Conservation (phyloP, 2,113 vertebrate genomes). For the Xiphias gladius region DNA sequence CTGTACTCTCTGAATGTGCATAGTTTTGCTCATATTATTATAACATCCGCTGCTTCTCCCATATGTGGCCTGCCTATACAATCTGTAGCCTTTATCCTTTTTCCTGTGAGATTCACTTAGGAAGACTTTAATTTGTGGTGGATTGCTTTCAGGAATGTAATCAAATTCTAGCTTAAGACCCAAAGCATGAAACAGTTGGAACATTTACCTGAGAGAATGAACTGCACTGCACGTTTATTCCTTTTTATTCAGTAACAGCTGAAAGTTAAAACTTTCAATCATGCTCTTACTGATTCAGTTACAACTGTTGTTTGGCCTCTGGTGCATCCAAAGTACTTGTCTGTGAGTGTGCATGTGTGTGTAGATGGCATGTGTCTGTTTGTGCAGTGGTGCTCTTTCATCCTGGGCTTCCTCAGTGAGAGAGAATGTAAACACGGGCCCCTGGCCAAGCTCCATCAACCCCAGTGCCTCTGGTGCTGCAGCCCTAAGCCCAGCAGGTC, state of each 20-base stretch:
- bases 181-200: slow-evolving; percentile 14
- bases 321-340: slow-evolving; percentile 18
- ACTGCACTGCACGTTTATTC: not conserved
- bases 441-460: slow-evolving; percentile 80
- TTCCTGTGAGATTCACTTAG: slow-evolving; percentile 56
- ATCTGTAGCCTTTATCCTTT: slow-evolving; percentile 32
- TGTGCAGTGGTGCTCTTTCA: slow-evolving; percentile 89
- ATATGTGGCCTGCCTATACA: slow-evolving; percentile 51
- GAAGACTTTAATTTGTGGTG: slow-evolving; percentile 65
- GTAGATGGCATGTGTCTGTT: slow-evolving; percentile 46
- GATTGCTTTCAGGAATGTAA: slow-evolving; percentile 64
- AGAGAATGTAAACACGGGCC: slow-evolving; percentile 96
- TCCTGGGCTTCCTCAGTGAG: slow-evolving; percentile 92
- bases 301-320: slow-evolving; percentile 8
- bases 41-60: slow-evolving; percentile 67
- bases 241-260: slow-evolving; percentile 11
- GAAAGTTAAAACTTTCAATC: slow-evolving; percentile 25
- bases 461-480: slow-evolving; percentile 51
- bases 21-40: slow-evolving; percentile 66
- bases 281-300: slow-evolving; percentile 29
- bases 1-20: slow-evolving; percentile 49
- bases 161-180: slow-evolving; percentile 40
- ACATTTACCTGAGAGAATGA: slow-evolving; percentile 29
- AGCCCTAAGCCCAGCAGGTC: slow-evolving; percentile 53
- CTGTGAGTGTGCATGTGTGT: slow-evolving; percentile 29